Evolutionary conservation across 2,797 vertebrate species (phyloP).

Genomic region (Labroides dimidiatus): DNA sequence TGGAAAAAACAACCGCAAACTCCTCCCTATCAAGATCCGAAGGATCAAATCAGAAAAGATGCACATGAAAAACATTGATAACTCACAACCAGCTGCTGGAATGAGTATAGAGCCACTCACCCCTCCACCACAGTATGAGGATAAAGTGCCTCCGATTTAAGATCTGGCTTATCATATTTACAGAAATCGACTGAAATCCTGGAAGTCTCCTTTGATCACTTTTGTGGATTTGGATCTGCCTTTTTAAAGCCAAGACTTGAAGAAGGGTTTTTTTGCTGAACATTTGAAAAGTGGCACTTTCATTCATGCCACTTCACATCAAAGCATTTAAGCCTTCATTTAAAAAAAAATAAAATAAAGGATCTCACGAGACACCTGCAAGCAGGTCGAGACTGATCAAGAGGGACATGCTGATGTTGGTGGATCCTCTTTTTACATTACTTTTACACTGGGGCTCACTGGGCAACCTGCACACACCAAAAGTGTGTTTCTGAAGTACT

Average conservation of each 20-base stretch:
- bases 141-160: conserved; percentile 74
- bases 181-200: conserved; percentile 37
- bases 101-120: conserved; percentile 93
- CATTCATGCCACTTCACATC: conserved; percentile 4
- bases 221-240: conserved; percentile 35
- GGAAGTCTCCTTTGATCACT: conserved; percentile 21
- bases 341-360: conserved; percentile 2
- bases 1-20: conserved; percentile 82
- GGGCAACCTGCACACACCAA: conserved; percentile 26
- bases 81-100: conserved; percentile 69
- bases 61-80: conserved; percentile 84
- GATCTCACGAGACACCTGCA: conserved; percentile 45
- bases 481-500: conserved; percentile 2
- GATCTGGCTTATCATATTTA: conserved; percentile 14
- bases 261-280: conserved; percentile 6
- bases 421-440: conserved; percentile 1
- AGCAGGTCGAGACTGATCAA: not conserved
- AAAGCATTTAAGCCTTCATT: conserved; percentile 19
- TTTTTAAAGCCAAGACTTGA: conserved; percentile 21
- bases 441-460: conserved; percentile 3
- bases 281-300: conserved; percentile 22
- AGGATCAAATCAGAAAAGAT: conserved; percentile 96
- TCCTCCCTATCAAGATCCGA: conserved; percentile 91
- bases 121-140: conserved; percentile 93
- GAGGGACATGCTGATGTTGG: not conserved